phyloP scores from a whole-genome alignment of 2,797 vertebrate genomes.

The Ataeniobius toweri region DNA sequence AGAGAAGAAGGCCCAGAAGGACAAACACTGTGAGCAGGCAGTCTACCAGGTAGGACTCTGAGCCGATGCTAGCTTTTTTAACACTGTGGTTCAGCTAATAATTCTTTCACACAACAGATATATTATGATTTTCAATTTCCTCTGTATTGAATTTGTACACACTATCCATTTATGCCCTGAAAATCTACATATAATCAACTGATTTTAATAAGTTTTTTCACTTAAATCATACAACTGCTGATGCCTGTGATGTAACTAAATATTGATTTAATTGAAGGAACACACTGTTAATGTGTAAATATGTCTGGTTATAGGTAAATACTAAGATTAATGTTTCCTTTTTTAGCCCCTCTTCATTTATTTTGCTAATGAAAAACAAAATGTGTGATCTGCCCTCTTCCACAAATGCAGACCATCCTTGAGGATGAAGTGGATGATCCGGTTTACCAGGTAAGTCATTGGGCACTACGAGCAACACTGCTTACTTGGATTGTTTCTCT shows the following conservation, averaged over 20 bases:
- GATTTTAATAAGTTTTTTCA: conserved; percentile 13
- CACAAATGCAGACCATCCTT: conserved; percentile 92
- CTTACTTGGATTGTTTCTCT: conserved; percentile 36
- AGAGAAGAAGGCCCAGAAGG: conserved; percentile 97
- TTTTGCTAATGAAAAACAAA: conserved; percentile 48
- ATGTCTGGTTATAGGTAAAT: conserved; percentile 5
- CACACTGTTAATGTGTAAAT: conserved; percentile 12
- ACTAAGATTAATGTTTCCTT: not conserved
- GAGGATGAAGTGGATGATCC: conserved; percentile 99
- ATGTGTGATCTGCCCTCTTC: conserved; percentile 70
- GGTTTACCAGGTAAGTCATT: conserved; percentile 94
- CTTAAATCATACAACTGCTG: conserved; percentile 8
- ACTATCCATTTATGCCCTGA: conserved; percentile 22
- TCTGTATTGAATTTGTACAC: conserved; percentile 23
- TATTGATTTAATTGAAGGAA: conserved; percentile 21
- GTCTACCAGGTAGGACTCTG: conserved; percentile 90
- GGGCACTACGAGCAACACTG: conserved; percentile 34
- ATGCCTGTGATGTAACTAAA: conserved; percentile 22
- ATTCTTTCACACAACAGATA: conserved; percentile 43
- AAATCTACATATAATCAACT: conserved; percentile 30
- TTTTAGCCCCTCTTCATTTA: conserved; percentile 13
- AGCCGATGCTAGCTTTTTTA: conserved; percentile 3
- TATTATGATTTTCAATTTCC: conserved; percentile 19
- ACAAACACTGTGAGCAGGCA: conserved; percentile 97
- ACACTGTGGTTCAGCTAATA: conserved; percentile 27